Conservation (phyloP, 2,113 vertebrate genomes). For the Otis tarda region DNA sequence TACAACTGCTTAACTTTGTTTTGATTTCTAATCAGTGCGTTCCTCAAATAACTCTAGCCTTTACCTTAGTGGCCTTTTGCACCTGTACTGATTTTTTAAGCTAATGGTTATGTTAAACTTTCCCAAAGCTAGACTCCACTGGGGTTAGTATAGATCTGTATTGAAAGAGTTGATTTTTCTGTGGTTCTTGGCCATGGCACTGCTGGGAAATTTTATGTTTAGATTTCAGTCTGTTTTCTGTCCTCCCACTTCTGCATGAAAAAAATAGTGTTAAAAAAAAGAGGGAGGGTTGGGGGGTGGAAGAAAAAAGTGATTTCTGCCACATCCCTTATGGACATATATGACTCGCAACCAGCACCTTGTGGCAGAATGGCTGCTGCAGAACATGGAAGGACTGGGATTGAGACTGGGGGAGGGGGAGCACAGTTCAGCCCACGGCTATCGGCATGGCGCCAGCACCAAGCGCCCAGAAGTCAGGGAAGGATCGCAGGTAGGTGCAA, state of each 20-base stretch:
- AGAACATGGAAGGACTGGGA: not conserved
- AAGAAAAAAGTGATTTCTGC: not conserved
- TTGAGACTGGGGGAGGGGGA: too few species aligned
- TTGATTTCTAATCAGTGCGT: not conserved
- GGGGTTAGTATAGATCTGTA: not conserved
- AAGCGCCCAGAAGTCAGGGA: too few species aligned
- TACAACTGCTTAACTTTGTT: not conserved
- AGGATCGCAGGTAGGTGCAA: too few species aligned
- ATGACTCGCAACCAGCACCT: not conserved
- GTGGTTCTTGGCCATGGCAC: not conserved
- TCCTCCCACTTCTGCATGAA: not conserved
- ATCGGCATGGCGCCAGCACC: too few species aligned
- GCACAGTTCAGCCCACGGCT: too few species aligned
- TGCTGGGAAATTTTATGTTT: conserved; percentile 18
- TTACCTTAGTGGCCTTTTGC: not conserved
- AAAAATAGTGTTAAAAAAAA: not conserved
- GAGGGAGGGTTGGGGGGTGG: too few species aligned
- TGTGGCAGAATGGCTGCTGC: not conserved
- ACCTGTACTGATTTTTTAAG: not conserved
- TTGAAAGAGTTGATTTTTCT: not conserved
- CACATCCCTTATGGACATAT: not conserved
- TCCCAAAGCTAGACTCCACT: not conserved
- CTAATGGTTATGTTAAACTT: not conserved
- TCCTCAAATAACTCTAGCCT: not conserved
- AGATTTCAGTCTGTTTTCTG: conserved; percentile 18